A percentile compares a stretch with the other conserved stretches of the same genome.
phyloP scores from a whole-genome alignment of 2,888 invertebrate species.

The Deilephila porcellus region DNA sequence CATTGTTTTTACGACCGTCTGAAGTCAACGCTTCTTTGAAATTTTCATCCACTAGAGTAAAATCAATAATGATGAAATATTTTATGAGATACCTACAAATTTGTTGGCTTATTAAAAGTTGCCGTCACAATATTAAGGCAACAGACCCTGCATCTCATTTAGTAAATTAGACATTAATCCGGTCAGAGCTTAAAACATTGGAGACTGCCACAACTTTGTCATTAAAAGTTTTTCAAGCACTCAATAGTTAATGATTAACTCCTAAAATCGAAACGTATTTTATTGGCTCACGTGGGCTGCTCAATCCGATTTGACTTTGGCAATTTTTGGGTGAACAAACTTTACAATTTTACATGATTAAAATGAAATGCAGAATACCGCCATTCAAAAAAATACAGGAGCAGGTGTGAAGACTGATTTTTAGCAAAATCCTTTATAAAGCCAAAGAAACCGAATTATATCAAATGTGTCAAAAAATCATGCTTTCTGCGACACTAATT shows the following conservation, averaged over 20 bases:
- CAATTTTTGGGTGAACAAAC: not conserved
- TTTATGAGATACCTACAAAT: slow-evolving; percentile 4
- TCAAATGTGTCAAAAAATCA: too few relatives aligned
- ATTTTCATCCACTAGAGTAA: not conserved
- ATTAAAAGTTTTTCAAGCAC: slow-evolving; percentile 4
- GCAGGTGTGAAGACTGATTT: too few relatives aligned
- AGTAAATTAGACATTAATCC: slow-evolving; percentile 13
- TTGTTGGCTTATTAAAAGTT: slow-evolving; percentile 5
- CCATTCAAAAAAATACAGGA: too few relatives aligned
- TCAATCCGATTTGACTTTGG: not conserved
- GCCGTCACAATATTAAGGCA: slow-evolving; percentile 7
- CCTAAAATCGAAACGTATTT: slow-evolving; percentile 4
- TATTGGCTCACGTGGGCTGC: not conserved
- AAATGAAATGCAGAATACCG: not conserved
- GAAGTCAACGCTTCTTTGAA: not conserved
- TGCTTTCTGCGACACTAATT: too few relatives aligned
- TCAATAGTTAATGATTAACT: not conserved
- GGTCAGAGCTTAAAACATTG: not conserved
- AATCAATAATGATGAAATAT: not conserved
- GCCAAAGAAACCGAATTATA: too few relatives aligned
- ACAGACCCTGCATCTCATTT: slow-evolving; percentile 1
- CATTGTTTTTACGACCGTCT: not conserved
- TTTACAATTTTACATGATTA: not conserved
- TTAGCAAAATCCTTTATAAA: too few relatives aligned
- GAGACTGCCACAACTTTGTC: slow-evolving; percentile 1